Evolutionary conservation across 2,113 vertebrate genomes (phyloP).

Genomic region (Passer domesticus): DNA sequence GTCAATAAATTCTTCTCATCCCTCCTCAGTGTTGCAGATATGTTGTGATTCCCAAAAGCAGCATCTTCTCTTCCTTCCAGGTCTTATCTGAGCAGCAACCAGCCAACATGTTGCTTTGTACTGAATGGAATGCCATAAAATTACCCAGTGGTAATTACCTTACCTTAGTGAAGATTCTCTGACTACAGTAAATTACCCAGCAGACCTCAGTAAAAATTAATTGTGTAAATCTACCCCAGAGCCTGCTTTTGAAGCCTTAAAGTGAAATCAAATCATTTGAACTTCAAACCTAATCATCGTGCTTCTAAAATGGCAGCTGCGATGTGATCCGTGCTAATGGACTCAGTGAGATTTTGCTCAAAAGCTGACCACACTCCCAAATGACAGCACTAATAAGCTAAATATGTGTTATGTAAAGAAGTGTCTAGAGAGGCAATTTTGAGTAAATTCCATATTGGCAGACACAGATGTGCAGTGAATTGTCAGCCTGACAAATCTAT

Average conservation of each 20-base stretch:
- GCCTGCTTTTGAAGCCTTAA: slow-evolving; percentile 49
- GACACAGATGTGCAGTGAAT: slow-evolving; percentile 41
- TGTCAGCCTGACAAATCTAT: slow-evolving; percentile 7
- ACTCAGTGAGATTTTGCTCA: slow-evolving; percentile 12
- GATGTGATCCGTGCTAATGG: not conserved
- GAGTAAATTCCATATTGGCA: slow-evolving; percentile 29
- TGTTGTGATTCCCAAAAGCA: not conserved
- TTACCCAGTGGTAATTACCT: slow-evolving; percentile 17
- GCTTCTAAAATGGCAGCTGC: slow-evolving; percentile 55
- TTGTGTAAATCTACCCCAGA: slow-evolving; percentile 37
- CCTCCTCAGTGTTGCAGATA: not conserved
- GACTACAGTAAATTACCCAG: slow-evolving; percentile 47
- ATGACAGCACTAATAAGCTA: slow-evolving; percentile 58
- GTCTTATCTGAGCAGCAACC: not conserved
- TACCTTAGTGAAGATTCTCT: slow-evolving; percentile 18
- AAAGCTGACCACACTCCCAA: slow-evolving; percentile 55
- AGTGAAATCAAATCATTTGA: slow-evolving; percentile 50
- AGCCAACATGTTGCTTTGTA: not conserved
- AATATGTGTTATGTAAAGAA: slow-evolving; percentile 64
- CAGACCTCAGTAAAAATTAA: slow-evolving; percentile 56
- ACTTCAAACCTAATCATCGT: slow-evolving; percentile 36
- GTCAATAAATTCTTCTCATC: not conserved
- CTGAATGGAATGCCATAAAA: not conserved
- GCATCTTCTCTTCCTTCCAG: not conserved
- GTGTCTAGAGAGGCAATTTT: slow-evolving; percentile 52